Conservation (phyloP, 2,113 vertebrate genomes). For the Pseudois nayaur region DNA sequence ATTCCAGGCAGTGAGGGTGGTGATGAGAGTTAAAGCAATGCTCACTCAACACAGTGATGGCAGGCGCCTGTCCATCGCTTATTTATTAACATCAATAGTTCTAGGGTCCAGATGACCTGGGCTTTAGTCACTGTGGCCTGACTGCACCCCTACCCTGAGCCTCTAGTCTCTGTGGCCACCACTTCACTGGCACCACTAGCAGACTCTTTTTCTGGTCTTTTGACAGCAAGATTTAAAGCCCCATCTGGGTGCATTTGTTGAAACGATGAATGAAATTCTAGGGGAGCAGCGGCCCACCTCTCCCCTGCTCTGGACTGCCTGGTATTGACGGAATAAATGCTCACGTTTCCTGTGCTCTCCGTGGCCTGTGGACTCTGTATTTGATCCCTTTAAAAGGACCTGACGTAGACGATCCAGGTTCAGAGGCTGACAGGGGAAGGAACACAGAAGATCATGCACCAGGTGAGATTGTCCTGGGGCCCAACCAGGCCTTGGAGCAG, state of each 20-base stretch:
- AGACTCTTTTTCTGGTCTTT: slow-evolving; percentile 25
- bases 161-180: neutral
- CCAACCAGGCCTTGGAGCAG: neutral
- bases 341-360: slow-evolving; percentile 32
- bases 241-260: neutral
- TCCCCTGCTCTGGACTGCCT: neutral
- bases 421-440: slow-evolving; percentile 48
- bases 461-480: slow-evolving; percentile 6
- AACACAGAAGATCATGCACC: slow-evolving; percentile 59
- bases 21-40: neutral
- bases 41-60: neutral
- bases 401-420: slow-evolving; percentile 63
- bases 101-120: neutral
- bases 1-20: neutral
- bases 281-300: neutral
- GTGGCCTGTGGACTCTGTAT: slow-evolving; percentile 50
- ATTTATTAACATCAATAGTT: too few relatives aligned
- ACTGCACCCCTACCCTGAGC: fast-evolving
- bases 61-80: fast-evolving
- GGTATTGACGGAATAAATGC: neutral
- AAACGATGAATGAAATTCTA: neutral
- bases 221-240: neutral
- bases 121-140: too few relatives aligned
- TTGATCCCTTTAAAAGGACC: slow-evolving; percentile 58
- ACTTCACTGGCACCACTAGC: neutral